Base-by-base conservation (phyloP, 2,888 invertebrate genomes). In the Epistrophe grossulariae region DNA sequence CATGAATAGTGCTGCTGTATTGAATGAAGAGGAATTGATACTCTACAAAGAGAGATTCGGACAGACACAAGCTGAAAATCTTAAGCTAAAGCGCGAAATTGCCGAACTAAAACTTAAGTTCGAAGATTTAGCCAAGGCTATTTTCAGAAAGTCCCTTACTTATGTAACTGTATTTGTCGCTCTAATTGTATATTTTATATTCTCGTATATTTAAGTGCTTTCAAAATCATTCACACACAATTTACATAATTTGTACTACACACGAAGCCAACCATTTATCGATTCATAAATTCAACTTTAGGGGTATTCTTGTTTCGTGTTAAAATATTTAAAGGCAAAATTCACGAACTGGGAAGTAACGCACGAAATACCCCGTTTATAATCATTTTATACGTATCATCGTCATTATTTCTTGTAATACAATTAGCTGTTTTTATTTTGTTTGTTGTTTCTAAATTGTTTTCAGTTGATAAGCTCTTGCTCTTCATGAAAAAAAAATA, bases 31-130 rank as follows among this genome's bases (percentile, higher is more conserved):
- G 82, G 93, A 93, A 79, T 85, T 93, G 7, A 91, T 93, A 60
- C 89, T 91, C 48, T 93, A 92, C 88, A 93, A 93, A 89, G 93
- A 93, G 79, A 91, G 91, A 62, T 90, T 92, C 84, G 92, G 92
- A 50, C 84, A 90, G 77, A 89, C 91, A 13, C 91, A 91, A 81
- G 89, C 84, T 10, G 91, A 90, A 82, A 93, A 92, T 90, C 79
- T 92, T 4, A 88, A 90, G 74, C 84, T 93, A 35, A 91, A 91
- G 79, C 90, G 90, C 28, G 91, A 92, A 89, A 91, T 93, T 57
- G 89, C 89, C 15, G 88, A 89, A 45, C 82, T 93, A 9, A 90
- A 90, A 78, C 88, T 89, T 5, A 90, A 91, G 84, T 73, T 89
- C 17, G 79, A 89, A n/a, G 88, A 89, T 70, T 73, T 89, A 66